A percentile compares a stretch with the other conserved stretches of the same genome.
Conservation (phyloP, 2,888 invertebrate species). For the Oligia latruncula region DNA sequence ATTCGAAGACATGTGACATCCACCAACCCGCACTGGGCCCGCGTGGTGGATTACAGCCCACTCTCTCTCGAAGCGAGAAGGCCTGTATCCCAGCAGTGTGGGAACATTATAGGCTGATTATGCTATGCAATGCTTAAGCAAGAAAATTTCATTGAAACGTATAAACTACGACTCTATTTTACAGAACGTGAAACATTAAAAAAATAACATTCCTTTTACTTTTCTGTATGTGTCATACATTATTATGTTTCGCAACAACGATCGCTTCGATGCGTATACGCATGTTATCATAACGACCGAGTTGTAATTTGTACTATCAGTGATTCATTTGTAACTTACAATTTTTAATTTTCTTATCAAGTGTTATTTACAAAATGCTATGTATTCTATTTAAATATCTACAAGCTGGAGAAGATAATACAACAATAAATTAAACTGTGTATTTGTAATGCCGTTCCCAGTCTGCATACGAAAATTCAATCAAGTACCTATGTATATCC, state of each 20-base stretch:
- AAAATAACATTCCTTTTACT: not conserved
- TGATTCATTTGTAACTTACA: slow-evolving; percentile 36
- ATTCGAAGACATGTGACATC: no score
- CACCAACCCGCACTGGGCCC: no score
- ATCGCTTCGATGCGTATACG: slow-evolving; percentile 67
- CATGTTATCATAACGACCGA: slow-evolving; percentile 64
- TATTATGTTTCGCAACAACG: slow-evolving; percentile 74
- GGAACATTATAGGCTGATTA: no score
- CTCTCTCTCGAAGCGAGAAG: no score
- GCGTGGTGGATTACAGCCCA: no score
- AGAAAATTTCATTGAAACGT: not conserved
- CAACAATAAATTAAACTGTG: not conserved
- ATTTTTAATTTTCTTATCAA: slow-evolving; percentile 29
- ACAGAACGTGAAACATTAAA: not conserved
- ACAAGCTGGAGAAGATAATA: not conserved
- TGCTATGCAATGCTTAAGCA: not conserved
- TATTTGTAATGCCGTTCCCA: not conserved
- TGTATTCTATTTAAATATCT: not conserved
- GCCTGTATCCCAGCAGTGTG: no score
- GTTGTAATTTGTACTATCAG: slow-evolving; percentile 32
- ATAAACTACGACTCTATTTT: not conserved
- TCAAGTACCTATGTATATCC: no score
- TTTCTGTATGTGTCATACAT: slow-evolving; percentile 47
- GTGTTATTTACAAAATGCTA: not conserved
- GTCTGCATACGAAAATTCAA: no score